A percentile compares a stretch with the other conserved stretches of the same genome.
Conservation (phyloP, 2,797 vertebrate genomes). For the Spheniscus humboldti region DNA sequence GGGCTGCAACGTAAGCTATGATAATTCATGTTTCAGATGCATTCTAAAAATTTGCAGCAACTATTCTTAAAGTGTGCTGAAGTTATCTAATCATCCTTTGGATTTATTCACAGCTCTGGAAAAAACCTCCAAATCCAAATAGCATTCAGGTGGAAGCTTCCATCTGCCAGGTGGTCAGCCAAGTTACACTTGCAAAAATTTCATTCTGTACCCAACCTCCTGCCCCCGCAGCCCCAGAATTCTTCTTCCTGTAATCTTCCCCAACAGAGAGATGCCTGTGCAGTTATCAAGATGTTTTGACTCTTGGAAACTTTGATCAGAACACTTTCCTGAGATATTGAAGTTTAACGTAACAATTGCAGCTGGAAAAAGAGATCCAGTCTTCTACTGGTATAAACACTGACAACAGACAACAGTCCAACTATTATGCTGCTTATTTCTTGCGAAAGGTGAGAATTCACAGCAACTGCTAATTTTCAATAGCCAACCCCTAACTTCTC, state of each 20-base stretch:
- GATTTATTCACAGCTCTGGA: neutral
- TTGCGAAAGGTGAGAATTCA: neutral
- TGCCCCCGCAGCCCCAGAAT: rapidly evolving
- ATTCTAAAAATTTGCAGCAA: neutral
- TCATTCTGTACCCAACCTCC: neutral
- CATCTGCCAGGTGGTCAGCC: neutral
- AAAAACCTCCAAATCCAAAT: neutral
- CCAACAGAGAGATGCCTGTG: rapidly evolving
- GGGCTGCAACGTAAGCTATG: neutral
- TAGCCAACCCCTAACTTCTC: neutral
- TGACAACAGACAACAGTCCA: neutral
- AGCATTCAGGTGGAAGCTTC: neutral
- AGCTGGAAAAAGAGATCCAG: neutral
- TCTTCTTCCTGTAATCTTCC: neutral
- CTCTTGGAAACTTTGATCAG: neutral
- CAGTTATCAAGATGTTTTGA: neutral
- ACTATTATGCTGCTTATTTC: rapidly evolving
- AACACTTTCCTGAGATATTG: neutral
- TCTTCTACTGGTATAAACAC: rapidly evolving
- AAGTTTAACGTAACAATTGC: rapidly evolving
- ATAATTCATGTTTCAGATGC: neutral
- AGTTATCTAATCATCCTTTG: neutral
- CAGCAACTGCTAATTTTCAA: rapidly evolving
- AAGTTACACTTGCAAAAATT: too few relatives aligned
- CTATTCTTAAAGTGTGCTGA: neutral